These are phyloP conservation scores for Sebastes wilsoni DNA, from an alignment of 2,797 vertebrate genomes.

Conservation along the genomic window DNA sequence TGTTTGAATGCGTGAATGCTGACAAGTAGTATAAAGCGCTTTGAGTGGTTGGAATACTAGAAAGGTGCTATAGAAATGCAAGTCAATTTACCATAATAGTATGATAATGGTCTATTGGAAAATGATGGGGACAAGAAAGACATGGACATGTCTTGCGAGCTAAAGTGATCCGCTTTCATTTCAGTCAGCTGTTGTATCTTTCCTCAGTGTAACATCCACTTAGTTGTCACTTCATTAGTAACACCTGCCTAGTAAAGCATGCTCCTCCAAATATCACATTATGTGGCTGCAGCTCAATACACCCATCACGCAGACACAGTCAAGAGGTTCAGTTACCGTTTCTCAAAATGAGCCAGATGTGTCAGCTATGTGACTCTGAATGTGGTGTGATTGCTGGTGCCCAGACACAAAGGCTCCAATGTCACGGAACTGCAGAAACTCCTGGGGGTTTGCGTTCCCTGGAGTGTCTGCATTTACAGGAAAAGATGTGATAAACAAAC, in stretches of 20 bases:
- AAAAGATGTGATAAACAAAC: neutral
- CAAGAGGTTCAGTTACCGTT: constrained; percentile 22
- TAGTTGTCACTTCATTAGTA: constrained; percentile 43
- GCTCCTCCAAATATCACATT: constrained; percentile 29
- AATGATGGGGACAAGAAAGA: neutral
- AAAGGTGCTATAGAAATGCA: too few relatives aligned
- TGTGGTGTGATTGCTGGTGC: neutral
- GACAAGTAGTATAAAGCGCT: too few relatives aligned
- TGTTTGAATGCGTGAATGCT: too few relatives aligned
- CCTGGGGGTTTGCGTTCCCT: neutral
- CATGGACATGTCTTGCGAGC: neutral
- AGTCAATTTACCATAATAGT: too few relatives aligned
- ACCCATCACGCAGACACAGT: constrained; percentile 12
- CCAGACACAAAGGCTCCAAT: neutral
- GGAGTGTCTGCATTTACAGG: neutral
- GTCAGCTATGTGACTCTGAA: neutral
- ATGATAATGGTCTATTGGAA: neutral
- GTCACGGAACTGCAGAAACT: neutral
- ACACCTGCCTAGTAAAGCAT: constrained; percentile 31
- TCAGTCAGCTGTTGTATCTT: neutral
- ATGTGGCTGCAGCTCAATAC: constrained; percentile 4
- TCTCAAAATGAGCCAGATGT: constrained; percentile 41
- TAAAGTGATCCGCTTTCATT: constrained; percentile 4
- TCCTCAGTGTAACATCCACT: constrained; percentile 26
- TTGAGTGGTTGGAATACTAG: too few relatives aligned